Evolutionary conservation across 2,797 vertebrate genomes (phyloP).

Genomic region (Echeneis naucrates): DNA sequence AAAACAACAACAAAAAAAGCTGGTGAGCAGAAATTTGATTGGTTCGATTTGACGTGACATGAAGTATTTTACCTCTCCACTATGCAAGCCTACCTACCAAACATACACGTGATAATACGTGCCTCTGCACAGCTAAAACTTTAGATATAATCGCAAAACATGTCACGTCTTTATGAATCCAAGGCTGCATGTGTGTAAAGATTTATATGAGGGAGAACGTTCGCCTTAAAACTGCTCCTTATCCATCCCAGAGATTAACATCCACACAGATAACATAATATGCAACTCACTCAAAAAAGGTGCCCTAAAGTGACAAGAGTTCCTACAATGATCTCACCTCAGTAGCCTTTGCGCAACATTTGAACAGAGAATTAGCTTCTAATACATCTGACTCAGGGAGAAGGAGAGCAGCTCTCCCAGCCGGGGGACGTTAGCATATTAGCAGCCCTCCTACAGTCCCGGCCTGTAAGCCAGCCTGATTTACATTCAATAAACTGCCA

Average conservation of each 20-base stretch:
- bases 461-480: conserved; percentile 67
- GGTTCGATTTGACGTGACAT: conserved; percentile 1
- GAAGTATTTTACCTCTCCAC: neutral
- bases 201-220: conserved; percentile 29
- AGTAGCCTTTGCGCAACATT: conserved; percentile 49
- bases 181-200: conserved; percentile 10
- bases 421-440: conserved; percentile 57
- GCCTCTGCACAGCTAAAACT: neutral
- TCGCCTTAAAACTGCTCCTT: conserved; percentile 28
- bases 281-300: conserved; percentile 53
- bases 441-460: conserved; percentile 61
- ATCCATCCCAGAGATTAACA: conserved; percentile 51
- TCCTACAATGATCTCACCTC: conserved; percentile 49
- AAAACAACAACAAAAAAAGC: too few species aligned
- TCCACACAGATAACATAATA: conserved; percentile 51
- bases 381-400: conserved; percentile 53
- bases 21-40: neutral
- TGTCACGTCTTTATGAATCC: conserved; percentile 8
- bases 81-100: conserved; percentile 8
- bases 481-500: conserved; percentile 76
- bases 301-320: conserved; percentile 57
- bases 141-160: neutral
- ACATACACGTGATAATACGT: conserved; percentile 15
- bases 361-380: conserved; percentile 57
- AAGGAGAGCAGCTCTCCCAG: conserved; percentile 44